phyloP scores from a whole-genome alignment of 2,888 invertebrate genomes.

The Dione juno region DNA sequence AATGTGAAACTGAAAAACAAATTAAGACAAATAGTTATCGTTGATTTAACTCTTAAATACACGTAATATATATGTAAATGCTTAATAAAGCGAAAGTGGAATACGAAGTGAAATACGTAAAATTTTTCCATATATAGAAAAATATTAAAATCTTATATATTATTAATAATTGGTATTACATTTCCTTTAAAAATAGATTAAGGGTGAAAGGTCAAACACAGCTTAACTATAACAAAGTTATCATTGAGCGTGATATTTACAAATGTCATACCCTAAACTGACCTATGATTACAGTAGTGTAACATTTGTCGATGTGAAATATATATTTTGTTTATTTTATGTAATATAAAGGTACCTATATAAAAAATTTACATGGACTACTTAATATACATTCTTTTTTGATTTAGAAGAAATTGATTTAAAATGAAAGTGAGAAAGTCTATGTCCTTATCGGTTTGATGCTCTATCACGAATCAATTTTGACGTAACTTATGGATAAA shows the following conservation, averaged over 20 bases:
- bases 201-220: slow-evolving; percentile 27
- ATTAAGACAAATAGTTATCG: too few species aligned
- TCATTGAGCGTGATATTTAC: slow-evolving; percentile 58
- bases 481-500: background rate
- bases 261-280: slow-evolving; percentile 65
- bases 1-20: too few species aligned
- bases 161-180: too few species aligned
- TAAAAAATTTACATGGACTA: too few species aligned
- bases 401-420: background rate
- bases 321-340: background rate
- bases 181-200: slow-evolving; percentile 7
- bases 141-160: too few species aligned
- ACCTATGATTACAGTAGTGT: slow-evolving; percentile 22
- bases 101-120: too few species aligned
- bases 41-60: too few species aligned
- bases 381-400: too few species aligned
- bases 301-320: slow-evolving; percentile 8
- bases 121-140: too few species aligned
- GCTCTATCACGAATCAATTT: background rate
- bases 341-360: background rate
- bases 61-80: too few species aligned
- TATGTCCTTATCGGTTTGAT: background rate
- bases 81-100: too few species aligned
- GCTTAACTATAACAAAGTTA: slow-evolving; percentile 28
- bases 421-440: background rate